phyloP scores from a whole-genome alignment of 2,113 vertebrate genomes.

The Scalopus aquaticus region DNA sequence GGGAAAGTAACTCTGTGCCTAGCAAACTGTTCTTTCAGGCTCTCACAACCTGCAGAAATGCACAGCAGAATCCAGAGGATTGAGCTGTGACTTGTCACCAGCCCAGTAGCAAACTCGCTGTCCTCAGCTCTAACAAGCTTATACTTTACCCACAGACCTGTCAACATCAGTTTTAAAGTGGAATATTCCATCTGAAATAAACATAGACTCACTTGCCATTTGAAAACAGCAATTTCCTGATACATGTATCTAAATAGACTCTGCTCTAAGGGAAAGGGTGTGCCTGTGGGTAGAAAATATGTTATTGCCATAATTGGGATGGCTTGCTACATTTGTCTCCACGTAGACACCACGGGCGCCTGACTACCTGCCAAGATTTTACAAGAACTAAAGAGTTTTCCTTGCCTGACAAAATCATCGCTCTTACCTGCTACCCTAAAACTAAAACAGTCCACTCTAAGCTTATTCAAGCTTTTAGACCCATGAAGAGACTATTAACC shows the following conservation, averaged over 20 bases:
- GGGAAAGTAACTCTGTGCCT: background rate
- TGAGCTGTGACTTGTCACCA: background rate
- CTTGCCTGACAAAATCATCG: background rate
- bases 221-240: background rate
- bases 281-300: background rate
- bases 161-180: background rate
- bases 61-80: background rate
- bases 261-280: background rate
- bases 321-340: background rate
- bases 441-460: background rate
- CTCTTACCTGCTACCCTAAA: background rate
- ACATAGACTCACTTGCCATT: background rate
- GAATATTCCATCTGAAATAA: constrained; percentile 35
- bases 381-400: background rate
- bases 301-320: background rate
- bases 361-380: background rate
- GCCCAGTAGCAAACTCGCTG: accelerated
- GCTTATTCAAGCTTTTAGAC: background rate
- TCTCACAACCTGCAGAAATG: background rate
- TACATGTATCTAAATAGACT: background rate
- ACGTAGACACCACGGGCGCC: background rate
- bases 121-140: background rate
- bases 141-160: background rate
- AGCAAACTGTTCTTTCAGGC: background rate
- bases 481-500: background rate